Conservation (phyloP, 1,140 invertebrate genomes). For the Danaus melanippus region DNA sequence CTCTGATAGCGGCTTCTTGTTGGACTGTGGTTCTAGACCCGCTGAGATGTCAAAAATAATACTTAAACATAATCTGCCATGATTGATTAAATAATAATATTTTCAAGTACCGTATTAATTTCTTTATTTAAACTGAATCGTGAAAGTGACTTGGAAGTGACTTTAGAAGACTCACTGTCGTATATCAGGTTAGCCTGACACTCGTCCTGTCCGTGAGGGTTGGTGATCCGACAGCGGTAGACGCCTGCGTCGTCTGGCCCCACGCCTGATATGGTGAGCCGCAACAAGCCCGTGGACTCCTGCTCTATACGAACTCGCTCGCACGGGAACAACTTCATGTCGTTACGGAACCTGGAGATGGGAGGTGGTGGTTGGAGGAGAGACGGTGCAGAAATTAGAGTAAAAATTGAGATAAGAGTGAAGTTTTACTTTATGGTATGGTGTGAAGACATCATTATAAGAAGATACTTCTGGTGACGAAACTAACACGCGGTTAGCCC, state of each 20-base stretch:
- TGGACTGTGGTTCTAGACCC: conserved; percentile 78
- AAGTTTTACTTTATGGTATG: not conserved
- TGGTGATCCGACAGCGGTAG: conserved; percentile 86
- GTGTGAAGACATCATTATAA: not conserved
- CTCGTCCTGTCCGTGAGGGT: conserved; percentile 86
- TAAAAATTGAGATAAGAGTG: no score
- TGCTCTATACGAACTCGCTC: conserved; percentile 87
- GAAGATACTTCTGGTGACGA: no score
- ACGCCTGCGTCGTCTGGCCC: conserved; percentile 85
- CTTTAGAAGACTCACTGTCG: conserved; percentile 78
- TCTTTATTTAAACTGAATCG: not conserved
- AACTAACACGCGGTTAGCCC: no score
- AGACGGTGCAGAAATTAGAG: no score
- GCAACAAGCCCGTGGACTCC: conserved; percentile 84
- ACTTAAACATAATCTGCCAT: not conserved
- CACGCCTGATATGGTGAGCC: conserved; percentile 82
- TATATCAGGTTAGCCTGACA: conserved; percentile 86
- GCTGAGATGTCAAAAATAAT: not conserved
- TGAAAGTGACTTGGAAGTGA: not conserved
- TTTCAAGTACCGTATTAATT: no score
- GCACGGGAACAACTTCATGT: conserved; percentile 82
- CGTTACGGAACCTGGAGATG: conserved; percentile 82
- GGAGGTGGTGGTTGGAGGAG: no score
- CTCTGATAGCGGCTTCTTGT: conserved; percentile 81
- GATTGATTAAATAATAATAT: no score